Base-by-base conservation (phyloP, 2,888 invertebrate species). In the Leptinotarsa haldemani region DNA sequence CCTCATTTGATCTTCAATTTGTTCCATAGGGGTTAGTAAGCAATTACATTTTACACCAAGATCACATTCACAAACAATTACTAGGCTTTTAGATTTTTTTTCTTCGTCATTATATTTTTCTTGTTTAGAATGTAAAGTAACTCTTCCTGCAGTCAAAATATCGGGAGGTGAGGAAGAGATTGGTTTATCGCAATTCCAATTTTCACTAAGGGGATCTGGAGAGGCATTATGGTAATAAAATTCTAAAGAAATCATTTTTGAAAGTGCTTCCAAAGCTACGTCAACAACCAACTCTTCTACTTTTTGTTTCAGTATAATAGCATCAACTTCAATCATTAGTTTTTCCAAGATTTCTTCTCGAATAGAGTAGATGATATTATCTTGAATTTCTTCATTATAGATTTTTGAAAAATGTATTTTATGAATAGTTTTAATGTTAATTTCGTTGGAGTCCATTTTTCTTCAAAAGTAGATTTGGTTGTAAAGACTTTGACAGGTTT, bases 221-320 rank as follows among this genome's bases (percentile, higher is more conserved):
- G 40, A 20, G n/a, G 16, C 22, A 1, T 65, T 50, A 50, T 71
- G 71, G 25, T 66, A 69, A 20, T 65, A 61, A 48, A 71, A 74
- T 66, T 74, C 71, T 18, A 71, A 69, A 18, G 69, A 69, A 30
- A 74, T 20, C 52, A 69, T 65, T 48, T 66, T 69, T 52, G 64
- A 63, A 13, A 74, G 48, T 2, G 74, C 74, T 15, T 74, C 74
- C 61, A 71, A 69, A 30, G 69, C 74, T 58, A 69, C 66, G 18
- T 74, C 74, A 30, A 69, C 69, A 16, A 74, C 61, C 48, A 74
- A 72, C 4, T 65, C 40, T 0, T 71, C 69, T 1, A 66, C 65
- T 25, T 53, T 65, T 48, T 65, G 50, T n/a, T 64, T 46, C n/a
- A 58, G n/a, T 25, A 61, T 66, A 13, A 71, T 66, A 25, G 30